Percentiles rank a stretch among this genome's conserved stretches.
Conservation (phyloP, 1,140 invertebrate genomes). For the Pygmarrhopalites habei region DNA sequence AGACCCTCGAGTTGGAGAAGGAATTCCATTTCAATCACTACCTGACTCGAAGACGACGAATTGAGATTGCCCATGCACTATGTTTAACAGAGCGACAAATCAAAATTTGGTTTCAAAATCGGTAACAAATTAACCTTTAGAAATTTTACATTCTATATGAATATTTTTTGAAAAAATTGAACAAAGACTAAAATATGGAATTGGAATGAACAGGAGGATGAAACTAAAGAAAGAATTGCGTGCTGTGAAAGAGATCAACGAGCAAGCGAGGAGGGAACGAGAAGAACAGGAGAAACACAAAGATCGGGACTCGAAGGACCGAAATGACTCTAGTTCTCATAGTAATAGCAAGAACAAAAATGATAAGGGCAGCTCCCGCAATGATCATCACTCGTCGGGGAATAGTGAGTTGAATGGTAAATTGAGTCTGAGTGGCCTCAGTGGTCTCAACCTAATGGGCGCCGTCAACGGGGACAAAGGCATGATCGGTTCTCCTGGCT, state of each 20-base stretch:
- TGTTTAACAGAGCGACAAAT: constrained; percentile 94
- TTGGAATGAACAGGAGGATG: constrained; percentile 93
- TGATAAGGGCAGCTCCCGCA: constrained; percentile 33
- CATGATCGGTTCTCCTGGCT: constrained; percentile 26
- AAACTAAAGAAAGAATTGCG: constrained; percentile 93
- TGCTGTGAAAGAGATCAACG: constrained; percentile 90
- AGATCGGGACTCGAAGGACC: constrained; percentile 51
- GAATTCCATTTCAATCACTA: constrained; percentile 99
- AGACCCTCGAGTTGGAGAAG: constrained; percentile 90
- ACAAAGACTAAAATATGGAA: too few species aligned
- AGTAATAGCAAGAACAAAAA: constrained; percentile 36
- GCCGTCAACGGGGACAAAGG: constrained; percentile 18
- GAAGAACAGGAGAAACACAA: constrained; percentile 88
- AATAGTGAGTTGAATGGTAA: constrained; percentile 39
- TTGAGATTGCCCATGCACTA: constrained; percentile 93
- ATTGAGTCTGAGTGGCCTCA: constrained; percentile 38
- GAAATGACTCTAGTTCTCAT: constrained; percentile 20
- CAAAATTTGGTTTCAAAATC: constrained; percentile 94
- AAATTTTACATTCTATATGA: constrained; percentile 6
- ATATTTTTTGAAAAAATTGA: not conserved
- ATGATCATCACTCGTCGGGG: constrained; percentile 35
- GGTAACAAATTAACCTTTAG: too few species aligned
- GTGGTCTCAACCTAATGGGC: constrained; percentile 14
- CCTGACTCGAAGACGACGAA: constrained; percentile 84
- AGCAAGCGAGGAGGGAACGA: constrained; percentile 78